These are phyloP conservation scores for Anastrepha obliqua DNA, from an alignment of 1,140 invertebrate species.

Conservation along the genomic window DNA sequence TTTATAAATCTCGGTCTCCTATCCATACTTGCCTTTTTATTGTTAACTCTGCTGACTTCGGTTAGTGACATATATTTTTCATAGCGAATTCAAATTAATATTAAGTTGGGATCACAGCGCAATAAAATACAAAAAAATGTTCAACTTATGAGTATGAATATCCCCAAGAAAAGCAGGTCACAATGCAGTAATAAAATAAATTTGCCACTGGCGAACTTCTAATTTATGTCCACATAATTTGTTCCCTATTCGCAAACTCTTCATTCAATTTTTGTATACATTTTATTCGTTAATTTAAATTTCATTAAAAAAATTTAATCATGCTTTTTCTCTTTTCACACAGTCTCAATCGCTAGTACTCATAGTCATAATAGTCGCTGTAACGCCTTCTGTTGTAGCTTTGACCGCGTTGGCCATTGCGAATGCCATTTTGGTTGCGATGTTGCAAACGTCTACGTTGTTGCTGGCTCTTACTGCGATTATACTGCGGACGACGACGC, in stretches of 20 bases:
- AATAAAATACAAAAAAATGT: too few relatives aligned
- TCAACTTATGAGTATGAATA: too few relatives aligned
- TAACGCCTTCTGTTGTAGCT: not conserved
- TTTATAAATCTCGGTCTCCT: too few relatives aligned
- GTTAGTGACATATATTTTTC: too few relatives aligned
- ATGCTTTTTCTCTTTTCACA: not conserved
- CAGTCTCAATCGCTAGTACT: not conserved
- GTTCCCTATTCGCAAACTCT: not conserved
- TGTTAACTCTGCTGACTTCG: too few relatives aligned
- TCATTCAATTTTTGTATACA: not conserved
- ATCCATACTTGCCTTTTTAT: too few relatives aligned
- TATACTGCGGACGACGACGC: slow-evolving; percentile 60
- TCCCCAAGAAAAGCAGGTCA: too few relatives aligned
- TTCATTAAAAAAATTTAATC: not conserved
- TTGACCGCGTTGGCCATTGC: slow-evolving; percentile 10
- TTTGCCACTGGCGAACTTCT: too few relatives aligned
- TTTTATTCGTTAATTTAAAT: not conserved
- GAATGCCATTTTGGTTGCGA: slow-evolving; percentile 48
- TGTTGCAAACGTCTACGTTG: slow-evolving; percentile 50
- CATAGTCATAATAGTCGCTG: slow-evolving; percentile 2
- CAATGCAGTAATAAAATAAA: too few relatives aligned
- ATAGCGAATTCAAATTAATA: too few relatives aligned
- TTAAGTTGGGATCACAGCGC: too few relatives aligned
- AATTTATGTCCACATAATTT: too few relatives aligned
- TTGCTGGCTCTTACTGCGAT: slow-evolving; percentile 55